Evolutionary conservation across 2,797 vertebrate genomes (phyloP).

Genomic region (Sarcoramphus papa): DNA sequence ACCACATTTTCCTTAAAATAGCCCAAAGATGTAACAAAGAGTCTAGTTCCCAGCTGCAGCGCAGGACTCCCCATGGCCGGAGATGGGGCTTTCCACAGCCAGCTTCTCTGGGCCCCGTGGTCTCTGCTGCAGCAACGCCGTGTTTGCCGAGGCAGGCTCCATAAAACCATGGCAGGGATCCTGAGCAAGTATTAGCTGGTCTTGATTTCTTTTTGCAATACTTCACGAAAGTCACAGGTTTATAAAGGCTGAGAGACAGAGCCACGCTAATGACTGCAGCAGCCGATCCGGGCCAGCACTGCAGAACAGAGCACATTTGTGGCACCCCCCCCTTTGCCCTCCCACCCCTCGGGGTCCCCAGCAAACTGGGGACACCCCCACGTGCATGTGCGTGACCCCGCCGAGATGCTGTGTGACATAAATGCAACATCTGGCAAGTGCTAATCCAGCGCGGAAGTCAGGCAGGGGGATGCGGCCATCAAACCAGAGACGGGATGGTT

Average conservation of each 20-base stretch:
- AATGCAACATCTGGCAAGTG: neutral
- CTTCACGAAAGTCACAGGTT: neutral
- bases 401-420: neutral
- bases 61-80: neutral
- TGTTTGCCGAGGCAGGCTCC: neutral
- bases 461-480: neutral
- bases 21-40: neutral
- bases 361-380: neutral
- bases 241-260: neutral
- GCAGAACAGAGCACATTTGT: neutral
- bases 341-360: neutral
- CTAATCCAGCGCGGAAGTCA: too few relatives aligned
- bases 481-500: too few relatives aligned
- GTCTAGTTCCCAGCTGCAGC: neutral
- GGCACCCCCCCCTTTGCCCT: too few relatives aligned
- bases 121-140: neutral
- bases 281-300: neutral
- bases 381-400: accelerated
- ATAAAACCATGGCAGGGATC: neutral
- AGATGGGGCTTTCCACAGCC: neutral
- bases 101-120: neutral
- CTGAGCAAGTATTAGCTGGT: too few relatives aligned
- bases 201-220: neutral
- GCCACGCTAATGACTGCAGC: neutral
- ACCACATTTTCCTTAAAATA: neutral